Conservation (phyloP, 2,797 vertebrate genomes). For the Falco cherrug region DNA sequence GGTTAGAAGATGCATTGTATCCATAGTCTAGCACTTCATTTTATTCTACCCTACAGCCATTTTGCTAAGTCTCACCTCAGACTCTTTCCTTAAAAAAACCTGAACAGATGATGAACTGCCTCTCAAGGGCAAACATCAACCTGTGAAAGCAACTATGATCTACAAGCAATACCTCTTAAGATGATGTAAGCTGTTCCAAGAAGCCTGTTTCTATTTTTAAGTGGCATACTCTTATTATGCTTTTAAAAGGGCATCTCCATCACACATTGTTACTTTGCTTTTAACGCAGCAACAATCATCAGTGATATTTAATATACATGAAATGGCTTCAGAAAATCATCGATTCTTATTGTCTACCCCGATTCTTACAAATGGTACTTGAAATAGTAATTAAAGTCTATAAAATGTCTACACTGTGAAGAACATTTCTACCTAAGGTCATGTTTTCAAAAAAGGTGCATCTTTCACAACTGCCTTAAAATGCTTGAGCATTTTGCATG, state of each 20-base stretch:
- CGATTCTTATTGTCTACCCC: not conserved
- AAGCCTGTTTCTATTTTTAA: constrained; percentile 77
- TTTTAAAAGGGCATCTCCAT: constrained; percentile 72
- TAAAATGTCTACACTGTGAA: not conserved
- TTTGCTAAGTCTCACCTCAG: constrained; percentile 45
- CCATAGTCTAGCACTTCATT: not conserved
- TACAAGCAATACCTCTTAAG: constrained; percentile 35
- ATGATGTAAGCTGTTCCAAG: constrained; percentile 77
- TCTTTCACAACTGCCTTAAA: not conserved
- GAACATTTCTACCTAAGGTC: not conserved
- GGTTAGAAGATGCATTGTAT: constrained; percentile 24
- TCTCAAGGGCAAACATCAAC: constrained; percentile 62
- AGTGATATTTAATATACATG: constrained; percentile 1
- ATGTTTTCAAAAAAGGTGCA: not conserved
- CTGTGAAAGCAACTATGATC: constrained; percentile 43
- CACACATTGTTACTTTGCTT: constrained; percentile 51
- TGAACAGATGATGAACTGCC: constrained; percentile 67
- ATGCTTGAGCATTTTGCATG: not conserved
- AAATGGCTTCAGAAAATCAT: constrained; percentile 23
- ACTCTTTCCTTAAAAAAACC: constrained; percentile 68
- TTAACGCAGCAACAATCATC: constrained; percentile 34
- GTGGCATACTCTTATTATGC: constrained; percentile 36
- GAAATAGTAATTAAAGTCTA: not conserved
- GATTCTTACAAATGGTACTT: not conserved
- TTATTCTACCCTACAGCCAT: constrained; percentile 51